Evolutionary conservation across 1,140 invertebrate species (phyloP).

Genomic region (Brachionus angularis): DNA sequence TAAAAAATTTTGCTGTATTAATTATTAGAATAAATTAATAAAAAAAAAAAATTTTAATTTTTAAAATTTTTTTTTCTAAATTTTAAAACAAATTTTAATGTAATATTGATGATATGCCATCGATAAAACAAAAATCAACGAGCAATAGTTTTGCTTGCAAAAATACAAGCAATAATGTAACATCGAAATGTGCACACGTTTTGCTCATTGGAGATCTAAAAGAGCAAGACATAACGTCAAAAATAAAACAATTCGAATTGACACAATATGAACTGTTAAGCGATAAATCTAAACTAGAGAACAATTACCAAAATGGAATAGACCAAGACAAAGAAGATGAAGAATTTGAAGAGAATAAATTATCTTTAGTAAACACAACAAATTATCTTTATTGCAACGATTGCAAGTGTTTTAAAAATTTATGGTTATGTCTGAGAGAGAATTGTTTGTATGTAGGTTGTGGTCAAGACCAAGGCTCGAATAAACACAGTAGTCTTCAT

Average conservation of each 20-base stretch:
- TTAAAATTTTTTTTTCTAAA: too few relatives aligned
- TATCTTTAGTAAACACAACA: too few relatives aligned
- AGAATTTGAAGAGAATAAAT: too few relatives aligned
- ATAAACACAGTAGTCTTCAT: slow-evolving; percentile 34
- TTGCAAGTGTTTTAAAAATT: slow-evolving; percentile 25
- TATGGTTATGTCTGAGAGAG: slow-evolving; percentile 43
- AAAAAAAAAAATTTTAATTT: too few relatives aligned
- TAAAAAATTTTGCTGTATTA: too few relatives aligned
- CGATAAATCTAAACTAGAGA: background rate
- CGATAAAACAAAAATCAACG: too few relatives aligned
- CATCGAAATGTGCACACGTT: slow-evolving; percentile 23
- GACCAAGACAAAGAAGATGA: background rate
- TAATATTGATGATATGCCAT: too few relatives aligned
- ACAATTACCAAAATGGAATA: background rate
- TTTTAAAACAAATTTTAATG: too few relatives aligned
- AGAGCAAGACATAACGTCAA: background rate
- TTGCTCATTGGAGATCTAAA: background rate
- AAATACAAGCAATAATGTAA: slow-evolving; percentile 1
- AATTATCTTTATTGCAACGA: slow-evolving; percentile 3
- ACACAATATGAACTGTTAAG: background rate
- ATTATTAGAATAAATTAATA: too few relatives aligned
- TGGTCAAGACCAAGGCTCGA: background rate
- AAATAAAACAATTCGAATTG: slow-evolving; percentile 9
- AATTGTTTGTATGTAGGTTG: slow-evolving; percentile 41
- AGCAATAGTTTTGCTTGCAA: background rate